phyloP scores from a whole-genome alignment of 1,140 invertebrate species.

The Lordiphosa clarofinis region DNA sequence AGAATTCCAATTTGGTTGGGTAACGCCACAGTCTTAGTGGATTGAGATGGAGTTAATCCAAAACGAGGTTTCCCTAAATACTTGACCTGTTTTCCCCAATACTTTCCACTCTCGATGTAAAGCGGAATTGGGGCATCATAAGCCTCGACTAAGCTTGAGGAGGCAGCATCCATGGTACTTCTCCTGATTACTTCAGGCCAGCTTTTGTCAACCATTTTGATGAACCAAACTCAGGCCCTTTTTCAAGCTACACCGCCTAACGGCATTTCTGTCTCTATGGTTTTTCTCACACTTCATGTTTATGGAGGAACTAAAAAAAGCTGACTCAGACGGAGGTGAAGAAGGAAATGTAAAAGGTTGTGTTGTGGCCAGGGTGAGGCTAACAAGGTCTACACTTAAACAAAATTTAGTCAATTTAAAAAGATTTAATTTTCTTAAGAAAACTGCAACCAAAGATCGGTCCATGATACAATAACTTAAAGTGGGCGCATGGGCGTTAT shows the following conservation, averaged over 20 bases:
- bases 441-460: too few species aligned
- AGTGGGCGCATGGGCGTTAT: too few species aligned
- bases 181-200: constrained; percentile 10
- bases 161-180: too few species aligned
- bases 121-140: too few species aligned
- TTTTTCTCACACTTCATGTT: constrained; percentile 62
- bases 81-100: constrained; percentile 54
- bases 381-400: constrained; percentile 16
- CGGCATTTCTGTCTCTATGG: constrained; percentile 10
- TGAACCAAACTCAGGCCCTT: constrained; percentile 5
- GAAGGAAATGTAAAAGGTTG: constrained; percentile 9
- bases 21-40: constrained; percentile 25
- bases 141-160: too few species aligned
- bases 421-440: too few species aligned
- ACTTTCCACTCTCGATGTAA: too few species aligned
- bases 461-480: too few species aligned
- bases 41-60: constrained; percentile 13
- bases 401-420: background rate
- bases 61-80: constrained; percentile 18
- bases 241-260: constrained; percentile 3
- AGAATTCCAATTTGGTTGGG: constrained; percentile 30
- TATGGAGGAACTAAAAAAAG: constrained; percentile 41
- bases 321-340: constrained; percentile 21
- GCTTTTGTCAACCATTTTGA: constrained; percentile 6
- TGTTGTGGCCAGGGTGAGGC: constrained; percentile 5